phyloP scores from a whole-genome alignment of 2,888 invertebrate species.

The Sicus ferrugineus region DNA sequence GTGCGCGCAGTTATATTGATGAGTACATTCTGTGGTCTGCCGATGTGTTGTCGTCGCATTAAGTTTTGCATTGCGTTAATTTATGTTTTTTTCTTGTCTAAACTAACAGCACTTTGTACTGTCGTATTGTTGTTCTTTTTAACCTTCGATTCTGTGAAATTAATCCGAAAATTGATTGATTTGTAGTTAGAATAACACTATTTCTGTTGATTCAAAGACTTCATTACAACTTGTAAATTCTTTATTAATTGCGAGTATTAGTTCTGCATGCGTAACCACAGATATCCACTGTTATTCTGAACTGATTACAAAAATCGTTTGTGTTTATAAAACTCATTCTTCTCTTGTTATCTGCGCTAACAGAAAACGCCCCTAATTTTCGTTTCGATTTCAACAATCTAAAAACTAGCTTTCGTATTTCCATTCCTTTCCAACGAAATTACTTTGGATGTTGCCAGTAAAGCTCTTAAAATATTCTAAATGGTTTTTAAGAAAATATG shows the following conservation, averaged over 20 bases:
- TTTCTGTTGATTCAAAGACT: neutral
- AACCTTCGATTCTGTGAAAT: too few species aligned
- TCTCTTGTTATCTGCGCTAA: conserved; percentile 12
- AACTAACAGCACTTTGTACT: too few species aligned
- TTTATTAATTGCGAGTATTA: neutral
- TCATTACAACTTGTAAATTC: too few species aligned
- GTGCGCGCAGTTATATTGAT: conserved; percentile 50
- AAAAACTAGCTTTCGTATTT: too few species aligned
- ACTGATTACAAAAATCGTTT: neutral
- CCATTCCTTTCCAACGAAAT: too few species aligned
- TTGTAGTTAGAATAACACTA: neutral
- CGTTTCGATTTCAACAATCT: neutral
- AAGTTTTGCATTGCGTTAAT: conserved; percentile 32
- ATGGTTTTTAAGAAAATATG: neutral
- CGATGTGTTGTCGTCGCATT: conserved; percentile 24
- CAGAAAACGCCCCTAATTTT: neutral
- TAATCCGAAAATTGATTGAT: neutral
- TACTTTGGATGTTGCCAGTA: too few species aligned
- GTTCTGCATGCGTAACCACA: neutral
- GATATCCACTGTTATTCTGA: neutral
- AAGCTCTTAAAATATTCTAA: neutral
- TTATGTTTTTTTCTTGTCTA: conserved; percentile 8
- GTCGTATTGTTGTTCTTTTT: too few species aligned
- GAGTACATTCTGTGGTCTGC: conserved; percentile 5
- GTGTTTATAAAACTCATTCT: neutral